Conservation (phyloP, 2,888 invertebrate genomes). For the Lasioglossum morio region DNA sequence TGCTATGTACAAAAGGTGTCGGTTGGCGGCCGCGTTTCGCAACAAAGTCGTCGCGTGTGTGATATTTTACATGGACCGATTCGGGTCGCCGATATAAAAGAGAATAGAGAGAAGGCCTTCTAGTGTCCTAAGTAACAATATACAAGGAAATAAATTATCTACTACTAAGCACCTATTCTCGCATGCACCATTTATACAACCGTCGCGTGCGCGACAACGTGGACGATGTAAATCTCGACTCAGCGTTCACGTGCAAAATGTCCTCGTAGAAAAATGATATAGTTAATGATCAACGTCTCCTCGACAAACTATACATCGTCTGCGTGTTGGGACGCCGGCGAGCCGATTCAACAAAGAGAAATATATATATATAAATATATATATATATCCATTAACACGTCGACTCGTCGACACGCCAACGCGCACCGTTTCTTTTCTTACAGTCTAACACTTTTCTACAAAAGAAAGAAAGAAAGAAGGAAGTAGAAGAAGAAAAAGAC, state of each 20-base stretch:
- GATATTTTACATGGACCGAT: conserved; percentile 43
- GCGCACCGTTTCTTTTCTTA: not conserved
- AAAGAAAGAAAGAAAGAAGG: not conserved
- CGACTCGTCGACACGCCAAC: conserved; percentile 11
- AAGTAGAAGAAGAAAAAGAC: not conserved
- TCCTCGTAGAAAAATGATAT: conserved; percentile 37
- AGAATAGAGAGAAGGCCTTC: conserved; percentile 39
- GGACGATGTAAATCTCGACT: conserved; percentile 18
- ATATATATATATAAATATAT: not conserved
- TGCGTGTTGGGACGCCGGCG: not conserved
- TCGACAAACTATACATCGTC: not conserved
- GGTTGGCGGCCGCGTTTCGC: conserved; percentile 13
- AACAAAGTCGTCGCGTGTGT: not conserved
- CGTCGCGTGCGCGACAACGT: conserved; percentile 8
- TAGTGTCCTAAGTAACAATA: conserved; percentile 61
- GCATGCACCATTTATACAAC: conserved; percentile 66
- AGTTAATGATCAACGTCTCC: conserved; percentile 1
- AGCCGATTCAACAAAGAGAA: conserved; percentile 7
- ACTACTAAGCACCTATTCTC: conserved; percentile 62
- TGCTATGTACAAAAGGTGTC: conserved; percentile 67
- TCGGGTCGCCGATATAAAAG: conserved; percentile 28
- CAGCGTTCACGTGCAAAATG: conserved; percentile 15
- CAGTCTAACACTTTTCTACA: conserved; percentile 14
- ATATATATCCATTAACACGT: not conserved
- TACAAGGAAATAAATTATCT: conserved; percentile 77